Evolutionary conservation across 2,797 vertebrate genomes (phyloP), one percentile per base, ranked within the genome.

Genomic region (Cygnus olor): DNA sequence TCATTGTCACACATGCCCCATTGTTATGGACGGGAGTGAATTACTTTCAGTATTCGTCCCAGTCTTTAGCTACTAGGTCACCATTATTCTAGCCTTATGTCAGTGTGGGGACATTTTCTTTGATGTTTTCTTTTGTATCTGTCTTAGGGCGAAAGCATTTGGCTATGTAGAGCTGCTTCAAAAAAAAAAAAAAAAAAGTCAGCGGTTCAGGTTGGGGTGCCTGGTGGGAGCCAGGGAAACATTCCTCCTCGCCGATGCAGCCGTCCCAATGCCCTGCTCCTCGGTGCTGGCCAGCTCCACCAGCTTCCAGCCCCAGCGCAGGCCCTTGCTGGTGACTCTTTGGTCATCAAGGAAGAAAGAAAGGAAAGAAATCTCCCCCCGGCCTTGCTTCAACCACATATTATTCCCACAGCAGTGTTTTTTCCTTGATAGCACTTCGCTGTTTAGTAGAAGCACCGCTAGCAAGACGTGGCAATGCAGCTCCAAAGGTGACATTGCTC

Each of bases 21-120:
- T 98, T 98, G 98, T 98, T 97, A 96, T 94, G 94, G 85, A 98
- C 93, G 95, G 92, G 95, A 97, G 96, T 98, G 98, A 98, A 98
- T 98, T 98, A 98, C 97, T 98, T 98, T 98, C 96, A 97, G 97
- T 98, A 97, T 98, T 98, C 93, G 93, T 97, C 98, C 97, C 96
- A 97, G 97, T 95, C 97, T 98, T 98, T 98, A 97, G 97, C 97
- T 97, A 97, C 97, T 98, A 94, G 97, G 97, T 98, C 98, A 97
- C 97, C 97, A 98, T 98, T 98, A 98, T 98, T 98, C 97, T 97
- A 97, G 89, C 96, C 96, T 98, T 97, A 97, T 98, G 97, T 98
- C 97, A 97, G 97, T 94, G 96, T 79, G 96, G 95, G 97, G 97
- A 98, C 97, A 97, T 95, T 97, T 97, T 97, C 98, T 98, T 98